Conservation (phyloP, 2,113 vertebrate genomes). For the Pimephales promelas region DNA sequence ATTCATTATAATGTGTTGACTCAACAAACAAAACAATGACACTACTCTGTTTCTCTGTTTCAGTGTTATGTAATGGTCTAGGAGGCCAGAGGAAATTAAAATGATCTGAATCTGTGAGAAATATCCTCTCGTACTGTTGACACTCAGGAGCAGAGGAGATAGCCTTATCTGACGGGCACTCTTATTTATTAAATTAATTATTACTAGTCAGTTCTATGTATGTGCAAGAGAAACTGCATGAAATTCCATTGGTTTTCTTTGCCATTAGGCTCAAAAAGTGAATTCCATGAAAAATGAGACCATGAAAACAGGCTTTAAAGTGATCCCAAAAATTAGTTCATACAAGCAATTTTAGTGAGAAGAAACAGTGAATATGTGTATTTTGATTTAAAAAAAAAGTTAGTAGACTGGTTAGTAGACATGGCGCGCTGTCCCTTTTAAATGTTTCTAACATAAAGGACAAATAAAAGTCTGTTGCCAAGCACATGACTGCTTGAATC, state of each 20-base stretch:
- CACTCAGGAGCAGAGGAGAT: neutral
- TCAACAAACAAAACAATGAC: neutral
- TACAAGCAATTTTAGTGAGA: neutral
- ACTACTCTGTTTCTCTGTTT: neutral
- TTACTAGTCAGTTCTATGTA: slow-evolving; percentile 5
- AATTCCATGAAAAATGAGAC: neutral
- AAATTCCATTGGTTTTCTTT: neutral
- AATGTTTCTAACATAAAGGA: neutral
- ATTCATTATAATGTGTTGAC: neutral
- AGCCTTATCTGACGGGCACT: neutral
- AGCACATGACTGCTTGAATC: slow-evolving; percentile 32
- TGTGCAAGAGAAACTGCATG: neutral
- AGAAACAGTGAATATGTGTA: neutral
- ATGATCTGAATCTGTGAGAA: slow-evolving; percentile 50
- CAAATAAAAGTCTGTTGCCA: neutral
- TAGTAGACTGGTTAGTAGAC: neutral
- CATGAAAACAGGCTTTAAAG: neutral
- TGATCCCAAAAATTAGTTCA: neutral
- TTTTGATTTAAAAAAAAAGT: too few relatives aligned
- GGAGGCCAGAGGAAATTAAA: slow-evolving; percentile 48
- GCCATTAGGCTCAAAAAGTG: neutral
- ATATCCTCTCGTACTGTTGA: slow-evolving; percentile 17
- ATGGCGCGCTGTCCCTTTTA: neutral
- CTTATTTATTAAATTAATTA: too few relatives aligned
- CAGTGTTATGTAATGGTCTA: neutral